phyloP scores from a whole-genome alignment of 2,797 vertebrate genomes.

The Pterois miles region DNA sequence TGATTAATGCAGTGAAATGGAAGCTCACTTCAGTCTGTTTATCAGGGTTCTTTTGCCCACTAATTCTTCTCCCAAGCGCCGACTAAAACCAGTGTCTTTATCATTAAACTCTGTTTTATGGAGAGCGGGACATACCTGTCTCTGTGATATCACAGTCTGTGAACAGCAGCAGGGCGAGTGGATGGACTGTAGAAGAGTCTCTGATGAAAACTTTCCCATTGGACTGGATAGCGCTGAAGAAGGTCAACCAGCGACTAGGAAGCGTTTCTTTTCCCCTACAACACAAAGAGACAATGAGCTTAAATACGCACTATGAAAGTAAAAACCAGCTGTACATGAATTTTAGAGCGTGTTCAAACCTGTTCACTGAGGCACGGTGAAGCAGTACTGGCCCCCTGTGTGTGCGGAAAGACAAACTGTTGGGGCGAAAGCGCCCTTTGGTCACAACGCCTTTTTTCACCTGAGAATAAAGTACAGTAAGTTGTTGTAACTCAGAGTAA shows the following conservation, averaged over 20 bases:
- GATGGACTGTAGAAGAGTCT: constrained; percentile 93
- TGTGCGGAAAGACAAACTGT: constrained; percentile 84
- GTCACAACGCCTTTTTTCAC: constrained; percentile 91
- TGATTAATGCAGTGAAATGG: not conserved
- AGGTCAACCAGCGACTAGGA: constrained; percentile 94
- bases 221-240: constrained; percentile 94
- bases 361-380: constrained; percentile 95
- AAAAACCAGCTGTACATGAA: not conserved
- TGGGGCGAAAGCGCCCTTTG: constrained; percentile 93
- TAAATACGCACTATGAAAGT: not conserved
- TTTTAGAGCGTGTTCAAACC: constrained; percentile 71
- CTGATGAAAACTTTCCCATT: constrained; percentile 90
- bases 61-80: not conserved
- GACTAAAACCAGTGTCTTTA: not conserved
- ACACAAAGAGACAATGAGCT: not conserved
- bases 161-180: constrained; percentile 92
- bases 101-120: too few relatives aligned
- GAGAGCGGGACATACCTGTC: constrained; percentile 77
- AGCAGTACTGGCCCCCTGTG: constrained; percentile 89
- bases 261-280: constrained; percentile 79
- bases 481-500: not conserved
- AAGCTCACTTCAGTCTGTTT: not conserved
- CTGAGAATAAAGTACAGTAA: constrained; percentile 66
- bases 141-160: constrained; percentile 89
- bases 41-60: not conserved